Evolutionary conservation across 2,888 invertebrate genomes (phyloP), one percentile per base, ranked within the genome.

Genomic region (Ormia ochracea): DNA sequence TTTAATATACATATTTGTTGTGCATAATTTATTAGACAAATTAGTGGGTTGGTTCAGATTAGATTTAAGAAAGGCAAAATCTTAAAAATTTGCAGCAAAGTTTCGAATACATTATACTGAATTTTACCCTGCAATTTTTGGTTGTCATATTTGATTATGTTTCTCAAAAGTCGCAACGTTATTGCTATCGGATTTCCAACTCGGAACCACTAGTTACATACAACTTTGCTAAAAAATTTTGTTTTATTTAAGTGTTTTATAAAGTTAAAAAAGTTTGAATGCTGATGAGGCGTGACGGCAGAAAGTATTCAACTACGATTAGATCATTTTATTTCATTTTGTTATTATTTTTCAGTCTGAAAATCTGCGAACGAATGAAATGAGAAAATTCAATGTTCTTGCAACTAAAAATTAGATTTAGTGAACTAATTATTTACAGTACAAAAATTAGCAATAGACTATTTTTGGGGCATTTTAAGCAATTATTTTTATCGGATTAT

Each of bases 271-370:
- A n/a, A n/a, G 26, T 26, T 48, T 43, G 31, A 66, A 63, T 48
- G 56, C 14, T 21, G 36, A 52, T 72, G 70, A 63, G 63, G 70
- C 65, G 58, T 63, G 33, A 12, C 36, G 19, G 31, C 12, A 23
- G 19, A 65, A 48, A 56, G 19, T 3, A 58, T 7, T 4, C 45
- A 19, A 73, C 26, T 63, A 14, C 14, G 52, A 78, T 66, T 72
- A 73, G 36, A 59, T 59, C 72, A 78, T 65, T 59, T 43, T 10
- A 50, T 21, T 54, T 48, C n/a, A 6, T 26, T 43, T 58, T 50
- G n/a, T n/a, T n/a, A n/a, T 38, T 54, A n/a, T 21, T 3, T 50
- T 23, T 19, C 12, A 14, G 41, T 26, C 17, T 12, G 14, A 14
- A 45, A 31, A 14, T 28, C n/a, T 38, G 28, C 28, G 52, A 26